Percentiles rank a stretch among this genome's conserved stretches.
These are phyloP conservation scores for Halocaridina rubra DNA, from an alignment of 2,888 invertebrate species.

Conservation along the genomic window DNA sequence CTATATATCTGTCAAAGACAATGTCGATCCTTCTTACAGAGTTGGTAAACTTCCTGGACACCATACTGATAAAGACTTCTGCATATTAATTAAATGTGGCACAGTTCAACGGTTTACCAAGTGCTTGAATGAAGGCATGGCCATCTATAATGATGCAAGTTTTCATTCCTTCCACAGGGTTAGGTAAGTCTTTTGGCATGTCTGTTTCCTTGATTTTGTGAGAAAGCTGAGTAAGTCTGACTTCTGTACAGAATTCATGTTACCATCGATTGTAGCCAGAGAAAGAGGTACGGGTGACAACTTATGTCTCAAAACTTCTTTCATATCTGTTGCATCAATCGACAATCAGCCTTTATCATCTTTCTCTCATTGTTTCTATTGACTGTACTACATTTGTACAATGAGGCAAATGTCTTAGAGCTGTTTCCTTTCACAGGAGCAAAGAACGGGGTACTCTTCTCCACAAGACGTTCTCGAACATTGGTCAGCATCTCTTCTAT, in stretches of 20 bases:
- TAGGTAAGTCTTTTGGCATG: too few relatives aligned
- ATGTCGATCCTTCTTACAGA: not conserved
- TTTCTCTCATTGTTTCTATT: not conserved
- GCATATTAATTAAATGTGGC: not conserved
- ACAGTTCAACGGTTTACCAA: not conserved
- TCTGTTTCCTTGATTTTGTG: not conserved
- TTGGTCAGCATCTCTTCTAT: too few relatives aligned
- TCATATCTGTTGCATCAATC: not conserved
- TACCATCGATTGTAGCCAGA: not conserved
- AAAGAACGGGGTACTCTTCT: not conserved
- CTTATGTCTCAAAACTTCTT: not conserved
- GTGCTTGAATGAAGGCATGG: not conserved
- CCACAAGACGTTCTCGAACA: not conserved
- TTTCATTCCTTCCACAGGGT: not conserved
- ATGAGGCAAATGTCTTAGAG: not conserved
- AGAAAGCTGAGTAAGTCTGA: not conserved
- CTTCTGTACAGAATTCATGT: not conserved
- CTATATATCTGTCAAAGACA: not conserved
- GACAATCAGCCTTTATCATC: not conserved
- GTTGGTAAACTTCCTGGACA: not conserved
- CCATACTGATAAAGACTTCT: not conserved
- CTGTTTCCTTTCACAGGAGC: not conserved
- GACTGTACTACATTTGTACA: not conserved
- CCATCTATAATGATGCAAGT: not conserved
- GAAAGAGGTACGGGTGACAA: not conserved